These are phyloP conservation scores for Liolophura sinensis DNA, from an alignment of 1,140 invertebrate species.

Conservation along the genomic window DNA sequence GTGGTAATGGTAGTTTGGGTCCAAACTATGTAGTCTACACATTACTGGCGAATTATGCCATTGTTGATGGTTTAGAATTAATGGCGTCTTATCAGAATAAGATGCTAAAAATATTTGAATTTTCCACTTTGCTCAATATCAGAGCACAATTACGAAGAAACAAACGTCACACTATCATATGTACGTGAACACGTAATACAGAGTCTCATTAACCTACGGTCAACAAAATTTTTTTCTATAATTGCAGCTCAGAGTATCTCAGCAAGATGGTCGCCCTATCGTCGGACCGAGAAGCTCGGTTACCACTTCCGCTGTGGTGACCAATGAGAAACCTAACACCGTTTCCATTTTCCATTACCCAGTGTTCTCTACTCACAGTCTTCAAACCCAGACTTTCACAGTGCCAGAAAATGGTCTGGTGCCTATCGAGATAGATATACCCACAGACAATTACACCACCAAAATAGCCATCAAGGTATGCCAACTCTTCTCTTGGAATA, in stretches of 20 bases:
- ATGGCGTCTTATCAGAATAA: too few species aligned
- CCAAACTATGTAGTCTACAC: too few species aligned
- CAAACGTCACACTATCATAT: too few species aligned
- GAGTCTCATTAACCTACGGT: too few species aligned
- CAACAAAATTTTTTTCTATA: not conserved
- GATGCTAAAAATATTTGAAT: too few species aligned
- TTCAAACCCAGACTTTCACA: constrained; percentile 20
- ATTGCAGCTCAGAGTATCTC: constrained; percentile 33
- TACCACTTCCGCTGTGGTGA: constrained; percentile 18
- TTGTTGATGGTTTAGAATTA: too few species aligned
- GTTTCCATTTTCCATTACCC: constrained; percentile 21
- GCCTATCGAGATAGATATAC: constrained; percentile 34
- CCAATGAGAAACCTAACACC: constrained; percentile 21
- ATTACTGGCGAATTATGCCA: too few species aligned
- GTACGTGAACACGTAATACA: too few species aligned
- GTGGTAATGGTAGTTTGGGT: too few species aligned
- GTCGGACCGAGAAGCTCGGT: constrained; percentile 14
- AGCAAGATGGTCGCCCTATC: constrained; percentile 40
- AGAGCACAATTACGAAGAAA: too few species aligned
- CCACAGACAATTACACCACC: constrained; percentile 28
- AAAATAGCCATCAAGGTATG: constrained; percentile 33
- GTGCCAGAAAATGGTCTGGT: constrained; percentile 41
- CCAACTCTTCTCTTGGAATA: too few species aligned
- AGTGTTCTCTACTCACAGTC: constrained; percentile 16
- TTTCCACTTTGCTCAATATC: too few species aligned